phyloP scores from a whole-genome alignment of 92 coral and sea anemone species.

The Porites rus region DNA sequence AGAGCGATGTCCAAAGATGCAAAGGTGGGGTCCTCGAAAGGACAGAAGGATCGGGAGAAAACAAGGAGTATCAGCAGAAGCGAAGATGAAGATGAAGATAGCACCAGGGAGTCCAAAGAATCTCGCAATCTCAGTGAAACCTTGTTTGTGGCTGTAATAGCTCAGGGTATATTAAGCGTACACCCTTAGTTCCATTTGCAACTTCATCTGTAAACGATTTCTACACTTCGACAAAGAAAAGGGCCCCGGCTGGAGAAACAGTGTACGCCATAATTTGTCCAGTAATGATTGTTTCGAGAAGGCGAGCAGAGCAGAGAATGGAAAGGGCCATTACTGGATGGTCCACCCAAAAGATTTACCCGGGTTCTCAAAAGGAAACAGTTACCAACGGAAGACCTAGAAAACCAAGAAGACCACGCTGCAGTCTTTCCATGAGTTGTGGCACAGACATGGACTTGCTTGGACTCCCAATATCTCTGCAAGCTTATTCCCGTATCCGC shows the following conservation, averaged over 20 bases:
- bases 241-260: constrained; percentile 99
- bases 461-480: constrained; percentile 44
- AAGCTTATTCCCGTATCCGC: constrained; percentile 53
- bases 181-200: constrained; percentile 97
- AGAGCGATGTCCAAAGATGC: constrained; percentile 13
- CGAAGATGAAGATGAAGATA: constrained; percentile 63
- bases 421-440: constrained; percentile 79
- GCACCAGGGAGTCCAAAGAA: constrained; percentile 66
- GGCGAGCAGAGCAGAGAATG: constrained; percentile 99
- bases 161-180: constrained; percentile 93
- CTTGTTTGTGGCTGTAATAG: constrained; percentile 92
- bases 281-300: constrained; percentile 99
- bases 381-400: constrained; percentile 82
- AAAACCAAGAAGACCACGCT: constrained; percentile 93
- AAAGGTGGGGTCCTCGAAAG: constrained; percentile 32
- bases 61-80: constrained; percentile 2
- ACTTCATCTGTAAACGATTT: constrained; percentile 86
- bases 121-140: constrained; percentile 84
- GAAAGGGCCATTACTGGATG: constrained; percentile 99
- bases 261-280: constrained; percentile 96
- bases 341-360: constrained; percentile 98
- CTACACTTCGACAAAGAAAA: constrained; percentile 98
- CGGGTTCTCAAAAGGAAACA: constrained; percentile 96
- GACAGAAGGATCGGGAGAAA: constrained; percentile 3
- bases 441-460: constrained; percentile 54